Evolutionary conservation across 1,140 invertebrate species (phyloP), one percentile per base, ranked within the genome.

Genomic region (Lucilia sericata): DNA sequence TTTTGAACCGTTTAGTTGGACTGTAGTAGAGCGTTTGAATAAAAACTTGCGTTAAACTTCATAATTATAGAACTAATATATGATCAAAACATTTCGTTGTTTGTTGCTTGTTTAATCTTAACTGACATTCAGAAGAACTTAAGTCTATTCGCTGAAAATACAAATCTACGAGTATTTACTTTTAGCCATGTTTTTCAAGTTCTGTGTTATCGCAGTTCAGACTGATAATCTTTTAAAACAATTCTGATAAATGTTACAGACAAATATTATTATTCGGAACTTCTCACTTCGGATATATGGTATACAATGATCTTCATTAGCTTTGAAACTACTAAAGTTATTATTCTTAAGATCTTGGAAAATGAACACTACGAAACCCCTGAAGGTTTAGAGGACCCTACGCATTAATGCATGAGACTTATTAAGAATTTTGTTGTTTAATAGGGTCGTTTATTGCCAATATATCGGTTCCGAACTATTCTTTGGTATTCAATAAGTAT

Each of bases 211-310:
- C 60, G 17, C 81, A 36, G 14, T 25, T 70, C 42, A n/a, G 19
- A 14, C 34, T 82, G 81, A 65, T 60, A 65, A 65, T 82, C 81
- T 82, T n/a, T n/a, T 82, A 36, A 49, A 49, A 47, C 81, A 21
- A 36, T 36, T 82, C 60, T 65, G 42, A 49, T 80, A 80, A 80
- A 80, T 21, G 10, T 8, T 60, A 60, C 12, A 34, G n/a, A 42
- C 42, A 8, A 55, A 8, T 42, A 42, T 42, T 42, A 2, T 42
- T 3, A 42, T 42, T 42, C 5, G 42, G 2, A 42, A 42, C 2
- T 42, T 42, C 5, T 42, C 42, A 42, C 10, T 42, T 42, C 10
- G 5, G 2, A 0, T 8, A 42, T 0, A 0, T 42, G 42, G 42
- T 42, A 42, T 42, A 42, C 42, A 42, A 42, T 42, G 42, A 7